phyloP scores from a whole-genome alignment of 2,797 vertebrate species.

The Sparidentex hasta region DNA sequence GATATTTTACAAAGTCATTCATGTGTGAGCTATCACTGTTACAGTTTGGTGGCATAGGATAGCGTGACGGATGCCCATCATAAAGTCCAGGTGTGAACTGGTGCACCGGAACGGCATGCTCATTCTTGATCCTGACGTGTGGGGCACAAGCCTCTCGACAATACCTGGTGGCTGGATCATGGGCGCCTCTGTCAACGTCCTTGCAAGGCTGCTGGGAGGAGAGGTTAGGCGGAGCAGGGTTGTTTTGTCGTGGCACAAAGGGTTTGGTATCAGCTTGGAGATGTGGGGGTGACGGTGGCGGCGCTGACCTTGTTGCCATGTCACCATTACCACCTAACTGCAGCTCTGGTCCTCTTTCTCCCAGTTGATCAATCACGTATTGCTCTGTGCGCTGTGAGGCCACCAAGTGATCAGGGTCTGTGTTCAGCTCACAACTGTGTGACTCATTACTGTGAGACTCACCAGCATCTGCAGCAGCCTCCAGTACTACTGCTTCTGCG shows the following conservation, averaged over 20 bases:
- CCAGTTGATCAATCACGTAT: too few species aligned
- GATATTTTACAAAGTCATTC: slow-evolving; percentile 46
- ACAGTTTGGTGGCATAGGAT: neutral
- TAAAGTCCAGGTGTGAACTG: neutral
- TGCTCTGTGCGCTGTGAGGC: too few species aligned
- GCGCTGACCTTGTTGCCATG: neutral
- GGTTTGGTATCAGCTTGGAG: neutral
- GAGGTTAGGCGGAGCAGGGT: neutral
- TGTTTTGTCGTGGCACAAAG: neutral
- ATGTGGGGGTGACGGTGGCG: neutral
- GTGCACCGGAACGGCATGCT: neutral
- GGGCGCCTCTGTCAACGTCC: too few species aligned
- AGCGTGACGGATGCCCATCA: neutral
- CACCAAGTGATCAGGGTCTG: too few species aligned
- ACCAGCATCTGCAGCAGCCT: too few species aligned
- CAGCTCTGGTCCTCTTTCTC: too few species aligned
- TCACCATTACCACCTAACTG: neutral
- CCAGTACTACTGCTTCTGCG: too few species aligned
- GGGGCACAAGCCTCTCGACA: too few species aligned
- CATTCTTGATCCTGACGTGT: too few species aligned
- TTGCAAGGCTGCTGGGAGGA: neutral
- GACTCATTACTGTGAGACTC: too few species aligned
- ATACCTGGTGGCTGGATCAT: too few species aligned
- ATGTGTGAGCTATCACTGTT: neutral
- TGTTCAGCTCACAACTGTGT: too few species aligned